A percentile compares a stretch with the other conserved stretches of the same genome.
Conservation (phyloP, 2,797 vertebrate genomes). For the Tragelaphus oryx region DNA sequence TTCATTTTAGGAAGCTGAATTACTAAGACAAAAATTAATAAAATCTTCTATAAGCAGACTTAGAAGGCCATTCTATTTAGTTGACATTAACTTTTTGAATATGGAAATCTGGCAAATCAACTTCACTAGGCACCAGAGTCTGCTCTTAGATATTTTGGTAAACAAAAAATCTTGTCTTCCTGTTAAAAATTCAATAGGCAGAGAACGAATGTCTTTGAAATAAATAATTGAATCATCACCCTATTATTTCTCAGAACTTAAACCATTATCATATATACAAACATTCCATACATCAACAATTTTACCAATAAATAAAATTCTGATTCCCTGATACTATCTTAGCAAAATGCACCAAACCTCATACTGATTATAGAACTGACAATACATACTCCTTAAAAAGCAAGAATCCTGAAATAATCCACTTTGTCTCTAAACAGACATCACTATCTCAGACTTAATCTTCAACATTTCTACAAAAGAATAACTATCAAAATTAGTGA, state of each 20-base stretch:
- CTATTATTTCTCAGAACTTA: neutral
- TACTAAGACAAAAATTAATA: neutral
- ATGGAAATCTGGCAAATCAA: constrained; percentile 11
- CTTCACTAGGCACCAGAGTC: neutral
- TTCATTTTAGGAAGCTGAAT: neutral
- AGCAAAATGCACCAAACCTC: constrained; percentile 20
- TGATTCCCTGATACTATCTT: neutral
- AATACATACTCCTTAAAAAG: constrained; percentile 38
- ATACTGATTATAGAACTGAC: constrained; percentile 16
- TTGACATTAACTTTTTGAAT: constrained; percentile 23
- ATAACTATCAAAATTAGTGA: constrained; percentile 82
- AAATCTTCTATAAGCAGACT: constrained; percentile 20
- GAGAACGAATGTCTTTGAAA: neutral
- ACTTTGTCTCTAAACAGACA: constrained; percentile 62
- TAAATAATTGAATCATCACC: neutral
- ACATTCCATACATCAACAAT: neutral
- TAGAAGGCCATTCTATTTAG: neutral
- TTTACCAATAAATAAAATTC: constrained; percentile 23
- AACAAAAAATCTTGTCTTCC: constrained; percentile 12
- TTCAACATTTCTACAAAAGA: constrained; percentile 75
- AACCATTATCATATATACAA: neutral
- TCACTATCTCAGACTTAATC: constrained; percentile 43
- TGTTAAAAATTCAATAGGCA: constrained; percentile 27
- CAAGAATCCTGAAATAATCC: constrained; percentile 39
- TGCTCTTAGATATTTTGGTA: neutral